phyloP scores from a whole-genome alignment of 2,888 invertebrate genomes.

The Carcina quercana region DNA sequence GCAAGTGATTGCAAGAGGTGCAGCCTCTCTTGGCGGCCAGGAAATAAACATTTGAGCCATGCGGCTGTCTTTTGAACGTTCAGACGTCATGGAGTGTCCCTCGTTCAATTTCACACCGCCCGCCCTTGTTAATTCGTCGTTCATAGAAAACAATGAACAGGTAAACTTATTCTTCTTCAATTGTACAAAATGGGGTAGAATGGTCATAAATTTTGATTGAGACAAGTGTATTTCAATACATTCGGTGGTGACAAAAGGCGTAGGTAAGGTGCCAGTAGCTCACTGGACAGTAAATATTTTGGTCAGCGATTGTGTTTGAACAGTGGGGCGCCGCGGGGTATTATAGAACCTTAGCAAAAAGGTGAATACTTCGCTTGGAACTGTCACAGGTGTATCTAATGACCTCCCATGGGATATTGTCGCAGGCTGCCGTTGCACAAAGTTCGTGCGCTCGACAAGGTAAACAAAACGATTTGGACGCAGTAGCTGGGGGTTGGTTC shows the following conservation, averaged over 20 bases:
- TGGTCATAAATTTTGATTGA: neutral
- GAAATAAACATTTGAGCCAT: too few species aligned
- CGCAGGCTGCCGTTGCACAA: neutral
- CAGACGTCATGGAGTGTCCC: too few species aligned
- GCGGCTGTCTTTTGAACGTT: too few species aligned
- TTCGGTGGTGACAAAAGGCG: constrained; percentile 19
- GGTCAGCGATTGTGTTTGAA: constrained; percentile 36
- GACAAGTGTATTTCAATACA: constrained; percentile 6
- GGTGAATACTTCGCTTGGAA: too few species aligned
- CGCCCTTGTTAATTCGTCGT: too few species aligned
- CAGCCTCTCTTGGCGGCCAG: too few species aligned
- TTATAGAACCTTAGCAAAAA: constrained; percentile 2
- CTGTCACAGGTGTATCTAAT: constrained; percentile 11
- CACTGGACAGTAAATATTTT: constrained; percentile 57
- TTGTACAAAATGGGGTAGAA: too few species aligned
- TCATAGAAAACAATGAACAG: too few species aligned
- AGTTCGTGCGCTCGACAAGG: neutral
- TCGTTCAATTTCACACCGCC: neutral
- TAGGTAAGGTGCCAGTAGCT: constrained; percentile 18
- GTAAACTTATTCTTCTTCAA: too few species aligned
- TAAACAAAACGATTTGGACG: too few species aligned
- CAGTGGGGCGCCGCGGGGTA: constrained; percentile 20
- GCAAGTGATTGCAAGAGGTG: too few species aligned
- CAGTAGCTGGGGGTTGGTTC: too few species aligned
- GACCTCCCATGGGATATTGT: constrained; percentile 19